phyloP scores from a whole-genome alignment of 2,113 vertebrate species.

The Meriones unguiculatus region DNA sequence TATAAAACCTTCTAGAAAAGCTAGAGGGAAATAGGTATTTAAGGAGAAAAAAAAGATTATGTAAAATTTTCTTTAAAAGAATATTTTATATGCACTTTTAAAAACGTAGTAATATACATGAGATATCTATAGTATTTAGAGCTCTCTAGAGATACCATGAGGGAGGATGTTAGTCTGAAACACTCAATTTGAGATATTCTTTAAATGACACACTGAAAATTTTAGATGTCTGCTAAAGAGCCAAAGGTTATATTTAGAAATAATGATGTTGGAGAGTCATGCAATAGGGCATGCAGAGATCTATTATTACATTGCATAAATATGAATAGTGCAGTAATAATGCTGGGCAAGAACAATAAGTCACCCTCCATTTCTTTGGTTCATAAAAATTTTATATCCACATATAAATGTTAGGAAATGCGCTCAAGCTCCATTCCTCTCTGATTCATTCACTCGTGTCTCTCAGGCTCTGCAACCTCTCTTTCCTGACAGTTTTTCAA shows the following conservation, averaged over 20 bases:
- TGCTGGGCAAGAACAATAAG: background rate
- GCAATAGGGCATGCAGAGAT: background rate
- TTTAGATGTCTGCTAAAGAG: slow-evolving; percentile 15
- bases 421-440: background rate
- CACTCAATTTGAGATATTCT: background rate
- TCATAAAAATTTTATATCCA: background rate
- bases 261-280: background rate
- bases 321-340: background rate
- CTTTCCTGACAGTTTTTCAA: slow-evolving; percentile 57
- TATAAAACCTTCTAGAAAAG: background rate
- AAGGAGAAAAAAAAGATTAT: background rate
- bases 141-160: background rate
- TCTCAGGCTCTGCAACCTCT: slow-evolving; percentile 45
- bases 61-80: background rate
- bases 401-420: slow-evolving; percentile 10
- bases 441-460: slow-evolving; percentile 20
- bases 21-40: background rate
- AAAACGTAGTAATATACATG: background rate
- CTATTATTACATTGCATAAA: background rate
- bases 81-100: background rate
- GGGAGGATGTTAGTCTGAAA: slow-evolving; percentile 12
- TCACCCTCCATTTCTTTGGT: background rate
- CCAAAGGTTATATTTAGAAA: slow-evolving; percentile 10
- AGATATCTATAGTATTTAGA: background rate
- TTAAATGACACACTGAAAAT: background rate